phyloP scores from a whole-genome alignment of 2,888 invertebrate species.

The Psylliodes chrysocephalus region DNA sequence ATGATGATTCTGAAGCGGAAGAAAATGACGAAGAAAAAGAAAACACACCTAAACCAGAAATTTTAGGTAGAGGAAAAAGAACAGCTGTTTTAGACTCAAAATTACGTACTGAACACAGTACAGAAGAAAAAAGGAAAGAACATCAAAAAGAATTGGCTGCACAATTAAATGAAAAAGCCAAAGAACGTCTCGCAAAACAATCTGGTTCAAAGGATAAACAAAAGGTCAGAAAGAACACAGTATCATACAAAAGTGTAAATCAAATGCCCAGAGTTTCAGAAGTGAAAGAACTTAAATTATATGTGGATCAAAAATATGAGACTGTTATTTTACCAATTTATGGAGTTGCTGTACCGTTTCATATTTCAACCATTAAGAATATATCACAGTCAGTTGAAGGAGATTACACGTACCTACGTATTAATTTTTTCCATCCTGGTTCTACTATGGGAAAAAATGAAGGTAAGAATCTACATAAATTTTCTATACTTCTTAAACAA shows the following conservation, averaged over 20 bases:
- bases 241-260: conserved; percentile 91
- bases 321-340: conserved; percentile 98
- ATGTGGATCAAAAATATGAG: conserved; percentile 97
- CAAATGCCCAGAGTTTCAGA: conserved; percentile 95
- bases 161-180: conserved; percentile 91
- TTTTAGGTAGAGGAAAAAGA: conserved; percentile 82
- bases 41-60: conserved; percentile 71
- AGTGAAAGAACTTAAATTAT: conserved; percentile 92
- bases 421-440: conserved; percentile 99
- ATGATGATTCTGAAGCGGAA: conserved; percentile 85
- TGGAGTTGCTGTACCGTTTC: conserved; percentile 96
- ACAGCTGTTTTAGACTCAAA: conserved; percentile 94
- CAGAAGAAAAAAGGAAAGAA: conserved; percentile 96
- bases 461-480: conserved; percentile 58
- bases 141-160: conserved; percentile 96
- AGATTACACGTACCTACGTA: conserved; percentile 96
- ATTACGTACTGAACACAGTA: conserved; percentile 91
- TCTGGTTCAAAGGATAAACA: conserved; percentile 86
- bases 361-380: conserved; percentile 99
- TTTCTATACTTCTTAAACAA: not conserved
- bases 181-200: conserved; percentile 90
- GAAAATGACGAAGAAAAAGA: conserved; percentile 83
- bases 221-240: conserved; percentile 91
- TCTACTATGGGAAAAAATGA: conserved; percentile 95
- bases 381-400: conserved; percentile 99